phyloP scores from a whole-genome alignment of 2,113 vertebrate genomes.

The Hucho hucho region DNA sequence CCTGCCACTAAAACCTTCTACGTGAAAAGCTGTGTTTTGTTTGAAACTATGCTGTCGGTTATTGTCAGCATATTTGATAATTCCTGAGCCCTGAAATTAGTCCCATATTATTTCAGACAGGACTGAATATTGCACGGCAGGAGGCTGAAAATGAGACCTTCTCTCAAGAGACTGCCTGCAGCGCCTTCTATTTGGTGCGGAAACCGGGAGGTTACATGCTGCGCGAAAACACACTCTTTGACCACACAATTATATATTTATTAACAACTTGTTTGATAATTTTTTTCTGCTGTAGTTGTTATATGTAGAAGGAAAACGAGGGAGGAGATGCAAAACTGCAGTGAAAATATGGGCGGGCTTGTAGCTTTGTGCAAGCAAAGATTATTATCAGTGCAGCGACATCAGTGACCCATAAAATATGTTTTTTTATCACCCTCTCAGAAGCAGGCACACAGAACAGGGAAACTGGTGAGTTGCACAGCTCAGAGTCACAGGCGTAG shows the following conservation, averaged over 20 bases:
- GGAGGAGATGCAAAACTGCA: slow-evolving; percentile 52
- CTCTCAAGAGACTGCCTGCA: slow-evolving; percentile 81
- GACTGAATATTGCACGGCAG: slow-evolving; percentile 77
- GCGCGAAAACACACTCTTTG: slow-evolving; percentile 75
- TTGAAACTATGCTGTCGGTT: slow-evolving; percentile 74
- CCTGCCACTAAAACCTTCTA: slow-evolving; percentile 59
- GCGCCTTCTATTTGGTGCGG: slow-evolving; percentile 75
- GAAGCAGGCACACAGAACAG: slow-evolving; percentile 53
- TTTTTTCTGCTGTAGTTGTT: slow-evolving; percentile 11
- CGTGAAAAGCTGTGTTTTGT: slow-evolving; percentile 76
- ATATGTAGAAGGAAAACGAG: slow-evolving; percentile 13
- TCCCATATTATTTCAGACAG: slow-evolving; percentile 80
- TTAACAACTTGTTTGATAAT: slow-evolving; percentile 56
- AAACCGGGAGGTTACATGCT: slow-evolving; percentile 74
- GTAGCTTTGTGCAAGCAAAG: slow-evolving; percentile 49
- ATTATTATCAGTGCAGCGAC: slow-evolving; percentile 53
- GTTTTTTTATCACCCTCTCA: slow-evolving; percentile 66
- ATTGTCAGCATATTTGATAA: slow-evolving; percentile 79
- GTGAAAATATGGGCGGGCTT: slow-evolving; percentile 56
- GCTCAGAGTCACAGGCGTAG: slow-evolving; percentile 49
- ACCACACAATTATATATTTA: slow-evolving; percentile 82
- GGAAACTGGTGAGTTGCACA: slow-evolving; percentile 42
- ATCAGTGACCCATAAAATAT: slow-evolving; percentile 70
- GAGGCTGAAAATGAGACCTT: slow-evolving; percentile 81
- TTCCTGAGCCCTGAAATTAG: slow-evolving; percentile 79